phyloP scores from a whole-genome alignment of 1,140 invertebrate species.

The Hypsibius dujardini region DNA sequence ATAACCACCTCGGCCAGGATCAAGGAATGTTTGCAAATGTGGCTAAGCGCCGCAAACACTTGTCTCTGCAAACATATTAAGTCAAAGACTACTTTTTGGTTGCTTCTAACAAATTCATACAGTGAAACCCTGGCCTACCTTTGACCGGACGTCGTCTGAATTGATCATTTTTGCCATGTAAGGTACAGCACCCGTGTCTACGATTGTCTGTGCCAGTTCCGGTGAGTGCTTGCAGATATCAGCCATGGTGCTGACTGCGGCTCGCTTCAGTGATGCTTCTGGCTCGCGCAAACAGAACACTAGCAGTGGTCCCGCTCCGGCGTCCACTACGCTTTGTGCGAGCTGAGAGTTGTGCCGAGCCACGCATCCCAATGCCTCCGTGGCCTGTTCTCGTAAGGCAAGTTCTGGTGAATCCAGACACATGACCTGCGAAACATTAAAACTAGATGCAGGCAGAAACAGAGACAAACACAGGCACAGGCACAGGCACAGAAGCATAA shows the following conservation, averaged over 20 bases:
- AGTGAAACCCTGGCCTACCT: conserved; percentile 39
- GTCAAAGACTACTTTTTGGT: too few species aligned
- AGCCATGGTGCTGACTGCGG: conserved; percentile 44
- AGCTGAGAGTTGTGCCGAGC: conserved; percentile 48
- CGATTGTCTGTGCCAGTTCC: conserved; percentile 49
- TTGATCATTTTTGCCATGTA: conserved; percentile 47
- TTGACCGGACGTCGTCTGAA: conserved; percentile 52
- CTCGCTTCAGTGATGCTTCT: conserved; percentile 35
- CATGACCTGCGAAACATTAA: conserved; percentile 32
- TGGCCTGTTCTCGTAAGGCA: conserved; percentile 55
- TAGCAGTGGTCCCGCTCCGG: conserved; percentile 49
- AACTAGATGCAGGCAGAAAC: too few species aligned
- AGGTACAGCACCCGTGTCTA: conserved; percentile 52
- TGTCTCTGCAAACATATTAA: conserved; percentile 39
- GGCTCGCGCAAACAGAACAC: conserved; percentile 45
- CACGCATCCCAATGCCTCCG: conserved; percentile 57
- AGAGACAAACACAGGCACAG: too few species aligned
- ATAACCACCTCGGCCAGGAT: conserved; percentile 54
- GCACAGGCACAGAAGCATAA: too few species aligned
- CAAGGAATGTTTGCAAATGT: conserved; percentile 50
- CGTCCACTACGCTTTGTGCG: conserved; percentile 46
- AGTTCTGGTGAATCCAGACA: conserved; percentile 63
- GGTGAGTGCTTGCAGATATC: conserved; percentile 56
- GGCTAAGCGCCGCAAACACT: conserved; percentile 44
- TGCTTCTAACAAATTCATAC: too few species aligned